Base-by-base conservation (phyloP, 2,888 invertebrate genomes). In the Cataglyphis livida region DNA sequence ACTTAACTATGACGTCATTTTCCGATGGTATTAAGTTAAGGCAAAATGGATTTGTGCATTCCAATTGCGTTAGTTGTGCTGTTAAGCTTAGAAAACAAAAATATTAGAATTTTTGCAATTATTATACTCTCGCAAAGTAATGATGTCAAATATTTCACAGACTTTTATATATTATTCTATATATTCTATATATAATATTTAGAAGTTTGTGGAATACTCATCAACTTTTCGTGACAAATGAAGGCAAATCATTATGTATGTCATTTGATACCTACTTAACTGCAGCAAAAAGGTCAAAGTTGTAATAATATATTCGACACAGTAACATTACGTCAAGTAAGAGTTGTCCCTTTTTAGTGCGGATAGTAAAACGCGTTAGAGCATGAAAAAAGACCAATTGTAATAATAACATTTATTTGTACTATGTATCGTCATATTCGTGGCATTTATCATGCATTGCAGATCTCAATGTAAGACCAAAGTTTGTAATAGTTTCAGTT, bases 391-490 rank as follows among this genome's bases (percentile, higher is more conserved):
- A 35, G 48, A 59, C 51, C 65, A 66, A 12, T 44, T 15, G 57
- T 57, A 64, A 75, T 15, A 21, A 65, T 64, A 62, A 48, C 15
- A 44, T 59, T 59, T 82, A 41, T 28, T 66, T 41, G 25, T 38
- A 65, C 7, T 35, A 66, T 12, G 35, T 59, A 65, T 41, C 48
- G 21, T 64, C 25, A 48, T 71, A 74, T 84, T 86, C 82, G 64
- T 84, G 68, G 83, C 89, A 87, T 86, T 86, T 89, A 84, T 83
- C 41, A 73, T 48, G 59, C 28, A 65, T 70, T 73, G 86, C 86
- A 89, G 90, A 90, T 90, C 90, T 90, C 90, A 90, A 62, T 84
- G 84, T 86, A 79, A 87, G 87, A 81, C 85, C 87, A 85, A 87
- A 85, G 78, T 65, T 82, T 78, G 35, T 85, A 65, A 62, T 79